Conservation (phyloP, 2,888 invertebrate species). For the Zygothrica quintamaculata region DNA sequence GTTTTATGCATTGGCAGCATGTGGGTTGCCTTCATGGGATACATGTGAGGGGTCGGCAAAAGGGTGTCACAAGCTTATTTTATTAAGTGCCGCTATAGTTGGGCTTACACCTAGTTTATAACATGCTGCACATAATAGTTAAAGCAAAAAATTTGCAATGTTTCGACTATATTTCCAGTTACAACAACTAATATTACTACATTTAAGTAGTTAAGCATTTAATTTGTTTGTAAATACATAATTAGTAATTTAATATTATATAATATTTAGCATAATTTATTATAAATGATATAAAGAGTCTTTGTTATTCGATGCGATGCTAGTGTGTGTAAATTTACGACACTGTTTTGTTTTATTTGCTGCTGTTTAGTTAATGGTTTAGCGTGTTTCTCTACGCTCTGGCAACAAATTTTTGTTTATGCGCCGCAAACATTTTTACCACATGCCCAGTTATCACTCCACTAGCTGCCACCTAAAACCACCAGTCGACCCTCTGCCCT, state of each 20-base stretch:
- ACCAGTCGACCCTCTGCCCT: neutral
- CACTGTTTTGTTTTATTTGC: constrained; percentile 66
- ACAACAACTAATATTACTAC: no score
- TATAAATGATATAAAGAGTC: constrained; percentile 15
- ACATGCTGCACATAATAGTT: constrained; percentile 43
- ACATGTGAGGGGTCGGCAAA: neutral
- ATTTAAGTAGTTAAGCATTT: no score
- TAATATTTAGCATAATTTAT: no score
- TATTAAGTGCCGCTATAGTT: constrained; percentile 74
- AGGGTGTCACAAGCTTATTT: constrained; percentile 55
- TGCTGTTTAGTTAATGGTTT: constrained; percentile 80
- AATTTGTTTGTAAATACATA: no score
- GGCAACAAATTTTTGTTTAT: constrained; percentile 80
- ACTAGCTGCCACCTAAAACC: neutral
- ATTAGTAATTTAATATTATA: no score
- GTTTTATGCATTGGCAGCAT: constrained; percentile 78
- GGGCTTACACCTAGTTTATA: constrained; percentile 59
- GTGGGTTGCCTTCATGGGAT: constrained; percentile 41
- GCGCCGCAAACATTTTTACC: constrained; percentile 79
- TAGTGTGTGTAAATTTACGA: neutral
- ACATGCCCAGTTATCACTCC: constrained; percentile 31
- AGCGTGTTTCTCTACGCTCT: constrained; percentile 66
- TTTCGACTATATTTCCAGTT: neutral
- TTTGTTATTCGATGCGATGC: neutral
- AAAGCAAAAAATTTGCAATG: neutral